Base-by-base conservation (phyloP, 2,888 invertebrate species). In the Protonemura montana region DNA sequence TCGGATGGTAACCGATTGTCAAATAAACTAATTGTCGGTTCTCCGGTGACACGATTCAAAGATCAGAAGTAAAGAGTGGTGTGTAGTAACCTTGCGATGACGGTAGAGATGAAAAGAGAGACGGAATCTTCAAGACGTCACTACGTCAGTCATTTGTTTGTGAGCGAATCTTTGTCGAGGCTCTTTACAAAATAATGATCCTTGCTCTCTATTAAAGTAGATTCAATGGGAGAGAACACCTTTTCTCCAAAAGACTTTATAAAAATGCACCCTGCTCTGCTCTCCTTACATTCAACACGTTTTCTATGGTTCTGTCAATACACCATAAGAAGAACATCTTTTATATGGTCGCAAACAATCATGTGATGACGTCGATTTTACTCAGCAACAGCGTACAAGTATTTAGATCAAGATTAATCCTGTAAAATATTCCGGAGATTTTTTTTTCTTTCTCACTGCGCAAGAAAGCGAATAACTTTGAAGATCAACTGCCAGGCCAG, bases 101-200 rank as follows among this genome's bases (percentile, higher is more conserved):
- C 26, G 42, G 26, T 0, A 21, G 42, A n/a, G 29, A 82, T 28
- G 82, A 82, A 84, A 86, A 86, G 84, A 84, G 86, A 30, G 82
- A 83, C 21, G 35, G 81, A 28, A 84, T 87, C 87, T 87, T 82
- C 80, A 87, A 87, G 87, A 87, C 87, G 87, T 87, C 87, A 87
- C 85, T 81, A 87, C 82, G 87, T 87, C 87, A 87, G 80, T 82
- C 86, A 86, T 81, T 86, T 86, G 86, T 86, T 83, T 83, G 76
- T 30, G 86, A n/a, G 30, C 81, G 81, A 81, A 29, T 30, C 30
- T 30, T 81, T 81, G 30, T 81, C 1, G 81, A 30, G 28, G 29
- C 84, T 81, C 81, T 76, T 84, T 84, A 84, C 76, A 84, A 84
- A 81, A 84, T 84, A 76, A 76, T 84, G 84, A 84, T 84, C 84